A percentile compares a stretch with the other conserved stretches of the same genome.
Evolutionary conservation across 1,140 invertebrate species (phyloP).

Genomic region (Trypoxylus dichotomus): DNA sequence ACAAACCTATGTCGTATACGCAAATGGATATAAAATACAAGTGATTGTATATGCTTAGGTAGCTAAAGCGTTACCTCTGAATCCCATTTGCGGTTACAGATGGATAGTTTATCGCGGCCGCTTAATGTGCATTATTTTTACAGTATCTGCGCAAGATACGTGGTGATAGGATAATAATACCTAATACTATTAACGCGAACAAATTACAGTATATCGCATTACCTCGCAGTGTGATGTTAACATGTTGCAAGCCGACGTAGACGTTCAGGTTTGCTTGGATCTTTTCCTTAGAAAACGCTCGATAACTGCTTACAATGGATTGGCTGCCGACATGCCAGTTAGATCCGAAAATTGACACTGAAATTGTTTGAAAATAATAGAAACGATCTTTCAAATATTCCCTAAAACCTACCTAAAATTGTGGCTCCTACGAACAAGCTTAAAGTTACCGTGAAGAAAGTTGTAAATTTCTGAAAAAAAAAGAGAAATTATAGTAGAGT

Average conservation of each 20-base stretch:
- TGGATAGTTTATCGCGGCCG: not conserved
- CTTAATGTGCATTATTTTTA: not conserved
- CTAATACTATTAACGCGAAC: not conserved
- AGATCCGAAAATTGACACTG: conserved; percentile 88
- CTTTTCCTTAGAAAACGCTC: conserved; percentile 88
- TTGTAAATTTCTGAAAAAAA: conserved; percentile 81
- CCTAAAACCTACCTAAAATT: conserved; percentile 75
- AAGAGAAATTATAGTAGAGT: conserved; percentile 31
- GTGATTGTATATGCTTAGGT: conserved; percentile 1
- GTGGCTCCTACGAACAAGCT: conserved; percentile 90
- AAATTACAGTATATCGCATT: conserved; percentile 2
- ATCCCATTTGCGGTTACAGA: not conserved
- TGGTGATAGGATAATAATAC: not conserved
- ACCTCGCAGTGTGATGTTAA: conserved; percentile 95
- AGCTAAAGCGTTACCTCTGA: not conserved
- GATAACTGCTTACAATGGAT: conserved; percentile 83
- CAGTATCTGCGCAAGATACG: not conserved
- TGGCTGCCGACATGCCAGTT: conserved; percentile 91
- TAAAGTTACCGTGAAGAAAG: conserved; percentile 87
- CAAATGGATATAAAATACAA: not conserved
- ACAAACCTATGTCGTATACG: not conserved
- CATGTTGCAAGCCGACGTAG: conserved; percentile 89
- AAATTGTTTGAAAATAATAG: conserved; percentile 47
- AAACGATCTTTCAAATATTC: not conserved
- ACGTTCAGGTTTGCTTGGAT: conserved; percentile 86